Evolutionary conservation across 2,113 vertebrate genomes (phyloP).

Genomic region (Cyprinus carpio): DNA sequence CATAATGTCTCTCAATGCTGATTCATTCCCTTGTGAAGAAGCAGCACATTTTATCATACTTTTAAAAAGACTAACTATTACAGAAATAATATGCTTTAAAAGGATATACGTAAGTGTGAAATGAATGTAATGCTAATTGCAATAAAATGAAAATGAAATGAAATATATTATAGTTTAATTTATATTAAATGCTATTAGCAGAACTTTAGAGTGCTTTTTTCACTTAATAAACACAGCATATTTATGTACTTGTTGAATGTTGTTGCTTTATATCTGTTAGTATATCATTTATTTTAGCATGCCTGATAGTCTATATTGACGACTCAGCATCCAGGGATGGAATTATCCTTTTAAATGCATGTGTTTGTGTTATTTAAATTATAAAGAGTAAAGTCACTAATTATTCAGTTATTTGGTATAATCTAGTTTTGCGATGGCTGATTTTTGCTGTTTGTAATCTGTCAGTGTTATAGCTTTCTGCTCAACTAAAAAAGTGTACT

Average conservation of each 20-base stretch:
- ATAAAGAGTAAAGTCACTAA: neutral
- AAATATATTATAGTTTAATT: too few relatives aligned
- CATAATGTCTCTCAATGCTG: neutral
- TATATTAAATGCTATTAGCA: too few relatives aligned
- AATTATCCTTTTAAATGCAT: neutral
- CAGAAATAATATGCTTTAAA: neutral
- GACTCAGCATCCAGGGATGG: neutral
- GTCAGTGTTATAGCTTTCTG: neutral
- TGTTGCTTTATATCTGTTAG: neutral
- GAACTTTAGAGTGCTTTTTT: too few relatives aligned
- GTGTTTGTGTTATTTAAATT: neutral
- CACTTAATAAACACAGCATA: neutral
- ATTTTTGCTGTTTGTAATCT: neutral
- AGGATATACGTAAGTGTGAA: neutral
- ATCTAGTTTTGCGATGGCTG: slow-evolving; percentile 17
- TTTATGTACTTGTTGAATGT: neutral
- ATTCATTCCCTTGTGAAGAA: neutral
- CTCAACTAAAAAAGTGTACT: too few relatives aligned
- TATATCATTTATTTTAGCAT: neutral
- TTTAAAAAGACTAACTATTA: neutral
- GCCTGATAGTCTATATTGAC: neutral
- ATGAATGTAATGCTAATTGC: too few relatives aligned
- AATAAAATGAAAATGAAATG: too few relatives aligned
- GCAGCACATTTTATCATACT: neutral
- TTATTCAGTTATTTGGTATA: slow-evolving; percentile 21